A percentile compares a stretch with the other conserved stretches of the same genome.
Evolutionary conservation across 2,888 invertebrate genomes (phyloP).

Genomic region (Acronicta psi): DNA sequence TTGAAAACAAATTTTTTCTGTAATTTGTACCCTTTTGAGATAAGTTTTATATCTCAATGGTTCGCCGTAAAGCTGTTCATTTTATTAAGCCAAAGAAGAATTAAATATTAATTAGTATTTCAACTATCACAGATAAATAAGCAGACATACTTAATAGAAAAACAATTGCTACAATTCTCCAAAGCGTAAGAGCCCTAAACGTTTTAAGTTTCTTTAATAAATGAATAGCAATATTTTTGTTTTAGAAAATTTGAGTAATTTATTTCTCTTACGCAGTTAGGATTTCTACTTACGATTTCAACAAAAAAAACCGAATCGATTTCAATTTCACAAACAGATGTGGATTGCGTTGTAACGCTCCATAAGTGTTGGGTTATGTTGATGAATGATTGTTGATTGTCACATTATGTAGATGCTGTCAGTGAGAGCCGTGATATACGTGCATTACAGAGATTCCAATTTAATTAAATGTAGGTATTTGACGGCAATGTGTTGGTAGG

Average conservation of each 20-base stretch:
- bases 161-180: too few relatives aligned
- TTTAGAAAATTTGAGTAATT: not conserved
- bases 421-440: conserved; percentile 59
- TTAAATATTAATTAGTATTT: too few relatives aligned
- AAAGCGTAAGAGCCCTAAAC: too few relatives aligned
- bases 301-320: conserved; percentile 36
- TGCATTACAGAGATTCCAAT: conserved; percentile 58
- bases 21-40: conserved; percentile 14
- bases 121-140: too few relatives aligned
- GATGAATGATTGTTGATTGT: conserved; percentile 57
- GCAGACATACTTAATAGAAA: too few relatives aligned
- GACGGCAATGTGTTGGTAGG: conserved; percentile 27
- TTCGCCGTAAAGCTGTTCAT: conserved; percentile 10
- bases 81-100: conserved; percentile 3
- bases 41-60: conserved; percentile 26
- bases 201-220: not conserved
- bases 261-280: conserved; percentile 5
- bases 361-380: conserved; percentile 58
- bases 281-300: conserved; percentile 50
- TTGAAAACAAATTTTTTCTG: conserved; percentile 18
- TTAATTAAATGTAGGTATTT: conserved; percentile 56
- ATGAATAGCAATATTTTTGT: not conserved
- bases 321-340: conserved; percentile 47
- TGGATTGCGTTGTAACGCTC: conserved; percentile 54
- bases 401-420: conserved; percentile 63